Evolutionary conservation across 2,113 vertebrate species (phyloP).

Genomic region (Bos javanicus): DNA sequence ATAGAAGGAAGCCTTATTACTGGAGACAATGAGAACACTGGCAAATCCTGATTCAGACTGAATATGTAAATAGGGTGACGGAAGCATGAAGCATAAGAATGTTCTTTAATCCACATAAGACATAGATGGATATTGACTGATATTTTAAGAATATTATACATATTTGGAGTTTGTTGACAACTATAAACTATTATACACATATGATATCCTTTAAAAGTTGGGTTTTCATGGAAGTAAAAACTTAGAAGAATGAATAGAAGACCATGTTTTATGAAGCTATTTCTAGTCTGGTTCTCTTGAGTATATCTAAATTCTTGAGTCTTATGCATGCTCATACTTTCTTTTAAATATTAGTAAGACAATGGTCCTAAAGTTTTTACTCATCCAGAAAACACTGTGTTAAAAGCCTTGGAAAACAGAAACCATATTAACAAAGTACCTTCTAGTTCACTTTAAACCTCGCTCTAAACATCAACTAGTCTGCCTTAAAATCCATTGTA

Average conservation of each 20-base stretch:
- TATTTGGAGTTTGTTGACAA: not conserved
- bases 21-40: not conserved
- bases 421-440: conserved; percentile 26
- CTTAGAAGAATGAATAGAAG: not conserved
- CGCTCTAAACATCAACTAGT: not conserved
- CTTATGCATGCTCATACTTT: not conserved
- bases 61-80: not conserved
- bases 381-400: conserved; percentile 6
- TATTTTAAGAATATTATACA: conserved; percentile 8
- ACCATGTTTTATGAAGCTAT: not conserved
- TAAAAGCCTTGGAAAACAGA: conserved; percentile 14
- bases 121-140: not conserved
- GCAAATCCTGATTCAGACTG: not conserved
- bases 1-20: not conserved
- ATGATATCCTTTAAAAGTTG: not conserved
- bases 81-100: not conserved
- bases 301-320: not conserved
- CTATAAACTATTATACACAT: not conserved
- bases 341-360: not conserved
- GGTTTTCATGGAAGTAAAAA: conserved; percentile 21
- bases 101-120: not conserved
- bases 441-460: not conserved
- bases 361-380: not conserved
- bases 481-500: not conserved
- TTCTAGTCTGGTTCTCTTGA: conserved; percentile 11